Conservation (phyloP, 1,140 invertebrate species). For the Drosophila orosa region DNA sequence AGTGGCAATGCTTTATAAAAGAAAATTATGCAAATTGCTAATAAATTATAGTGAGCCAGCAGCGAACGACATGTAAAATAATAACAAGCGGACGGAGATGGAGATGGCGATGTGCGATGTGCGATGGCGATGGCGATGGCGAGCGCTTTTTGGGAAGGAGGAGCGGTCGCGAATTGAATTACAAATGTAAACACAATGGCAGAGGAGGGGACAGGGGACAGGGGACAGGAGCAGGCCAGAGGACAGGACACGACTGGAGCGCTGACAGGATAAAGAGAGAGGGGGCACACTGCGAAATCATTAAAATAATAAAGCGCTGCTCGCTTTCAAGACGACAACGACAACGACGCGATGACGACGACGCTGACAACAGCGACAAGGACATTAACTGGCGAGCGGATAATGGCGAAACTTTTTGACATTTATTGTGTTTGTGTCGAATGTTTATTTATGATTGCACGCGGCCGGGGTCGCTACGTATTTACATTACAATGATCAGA, state of each 20-base stretch:
- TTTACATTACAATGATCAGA: slow-evolving; percentile 78
- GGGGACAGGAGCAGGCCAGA: slow-evolving; percentile 2
- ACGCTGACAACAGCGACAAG: slow-evolving; percentile 50
- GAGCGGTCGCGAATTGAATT: slow-evolving; percentile 71
- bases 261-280: slow-evolving; percentile 31
- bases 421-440: slow-evolving; percentile 83
- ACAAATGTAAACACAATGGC: slow-evolving; percentile 78
- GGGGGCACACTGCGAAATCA: slow-evolving; percentile 73
- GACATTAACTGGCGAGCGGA: slow-evolving; percentile 73
- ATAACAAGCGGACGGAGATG: slow-evolving; percentile 60
- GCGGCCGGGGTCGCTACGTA: slow-evolving; percentile 49
- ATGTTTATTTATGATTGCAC: slow-evolving; percentile 83
- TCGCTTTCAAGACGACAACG: slow-evolving; percentile 51
- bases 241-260: slow-evolving; percentile 21
- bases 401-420: slow-evolving; percentile 81
- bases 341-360: slow-evolving; percentile 45
- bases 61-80: slow-evolving; percentile 81
- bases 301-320: slow-evolving; percentile 76
- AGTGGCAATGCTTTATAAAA: slow-evolving; percentile 73
- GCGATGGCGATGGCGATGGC: slow-evolving; percentile 12
- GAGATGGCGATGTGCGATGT: slow-evolving; percentile 15
- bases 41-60: slow-evolving; percentile 81
- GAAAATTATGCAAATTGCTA: slow-evolving; percentile 83
- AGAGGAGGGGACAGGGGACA: slow-evolving; percentile 16
- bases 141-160: slow-evolving; percentile 18